Base-by-base conservation (phyloP, 92 coral and sea anemone genomes). In the Siderastrea radians region DNA sequence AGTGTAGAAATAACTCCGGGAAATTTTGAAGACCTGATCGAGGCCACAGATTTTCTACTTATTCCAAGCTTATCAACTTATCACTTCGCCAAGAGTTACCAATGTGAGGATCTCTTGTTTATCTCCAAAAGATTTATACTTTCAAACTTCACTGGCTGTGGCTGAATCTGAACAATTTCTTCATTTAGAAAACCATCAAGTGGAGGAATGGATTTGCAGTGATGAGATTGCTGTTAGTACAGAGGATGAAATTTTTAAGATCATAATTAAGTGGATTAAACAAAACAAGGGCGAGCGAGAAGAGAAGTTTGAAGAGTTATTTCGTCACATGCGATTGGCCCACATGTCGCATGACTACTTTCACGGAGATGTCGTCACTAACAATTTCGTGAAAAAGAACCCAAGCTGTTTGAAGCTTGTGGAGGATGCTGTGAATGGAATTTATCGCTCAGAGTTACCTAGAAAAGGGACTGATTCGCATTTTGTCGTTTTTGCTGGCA, bases 1-100 rank as follows among this genome's bases (percentile, higher is more conserved):
- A 3, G 5, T 7, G 52, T 72, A 16, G 6, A 5, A 0, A 10
- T 72, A 13, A 64, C 69, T 64, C 54, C 1, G 2, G 3, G n/a
- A 6, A 72, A 47, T 51, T 50, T 51, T 43, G 15, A 43, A 47
- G 0, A 10, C 19, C 52, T 72, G 52, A 43, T 72, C 17, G 77
- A 11, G 52, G 58, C 77, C 26, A 54, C 77, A 26, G 58, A 72
- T 72, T 72, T 19, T 72, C n/a, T 72, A 13, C 77, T 72, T 44
- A 6, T 72, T 64, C 9, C 43, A n/a, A 17, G 19, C 8, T 16
- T 64, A 19, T 49, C 11, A 19, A 47, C 57, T 0, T 74, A 74
- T 54, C 48, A 74, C 26, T 74, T 47, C 47, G 78, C 78, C 11
- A 58, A 49, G 78, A 48, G 48, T 19, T 74, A 74, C 78, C 38